Conservation (phyloP, 1,140 invertebrate genomes). For the Diabrotica virgifera region DNA sequence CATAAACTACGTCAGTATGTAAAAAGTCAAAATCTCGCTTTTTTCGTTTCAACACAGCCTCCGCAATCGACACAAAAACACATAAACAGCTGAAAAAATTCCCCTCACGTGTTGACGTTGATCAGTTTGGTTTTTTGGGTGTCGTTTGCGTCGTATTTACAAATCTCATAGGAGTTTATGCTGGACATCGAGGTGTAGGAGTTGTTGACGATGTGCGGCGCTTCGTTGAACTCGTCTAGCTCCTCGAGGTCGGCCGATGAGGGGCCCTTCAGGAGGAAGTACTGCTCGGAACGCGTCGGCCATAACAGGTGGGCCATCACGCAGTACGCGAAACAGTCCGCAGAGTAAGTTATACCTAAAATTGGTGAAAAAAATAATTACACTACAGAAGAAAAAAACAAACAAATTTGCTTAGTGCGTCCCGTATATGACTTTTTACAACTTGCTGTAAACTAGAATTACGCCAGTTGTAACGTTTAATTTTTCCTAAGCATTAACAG, state of each 20-base stretch:
- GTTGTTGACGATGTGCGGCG: conserved; percentile 79
- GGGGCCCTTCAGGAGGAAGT: conserved; percentile 72
- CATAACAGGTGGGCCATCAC: conserved; percentile 91
- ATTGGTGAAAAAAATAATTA: conserved; percentile 5
- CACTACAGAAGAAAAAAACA: too few species aligned
- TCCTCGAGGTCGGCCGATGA: conserved; percentile 71
- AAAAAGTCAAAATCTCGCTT: not conserved
- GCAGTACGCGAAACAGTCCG: conserved; percentile 90
- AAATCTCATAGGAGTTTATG: conserved; percentile 43
- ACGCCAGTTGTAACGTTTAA: too few species aligned
- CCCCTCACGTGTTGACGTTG: conserved; percentile 20
- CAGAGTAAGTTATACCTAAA: conserved; percentile 88
- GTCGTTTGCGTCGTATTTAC: conserved; percentile 38
- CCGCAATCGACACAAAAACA: not conserved
- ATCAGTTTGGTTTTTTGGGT: conserved; percentile 38
- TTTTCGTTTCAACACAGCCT: conserved; percentile 4
- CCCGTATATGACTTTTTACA: too few species aligned
- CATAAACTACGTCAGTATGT: too few species aligned
- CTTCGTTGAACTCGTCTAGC: conserved; percentile 88
- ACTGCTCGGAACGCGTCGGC: conserved; percentile 88
- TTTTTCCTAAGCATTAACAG: too few species aligned
- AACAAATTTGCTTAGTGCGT: too few species aligned
- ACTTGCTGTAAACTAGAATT: too few species aligned
- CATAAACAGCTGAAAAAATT: conserved; percentile 1
- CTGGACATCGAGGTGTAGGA: conserved; percentile 47